Evolutionary conservation across 1,140 invertebrate species (phyloP), one percentile per base, ranked within the genome.

Genomic region (Drosophila mauritiana): DNA sequence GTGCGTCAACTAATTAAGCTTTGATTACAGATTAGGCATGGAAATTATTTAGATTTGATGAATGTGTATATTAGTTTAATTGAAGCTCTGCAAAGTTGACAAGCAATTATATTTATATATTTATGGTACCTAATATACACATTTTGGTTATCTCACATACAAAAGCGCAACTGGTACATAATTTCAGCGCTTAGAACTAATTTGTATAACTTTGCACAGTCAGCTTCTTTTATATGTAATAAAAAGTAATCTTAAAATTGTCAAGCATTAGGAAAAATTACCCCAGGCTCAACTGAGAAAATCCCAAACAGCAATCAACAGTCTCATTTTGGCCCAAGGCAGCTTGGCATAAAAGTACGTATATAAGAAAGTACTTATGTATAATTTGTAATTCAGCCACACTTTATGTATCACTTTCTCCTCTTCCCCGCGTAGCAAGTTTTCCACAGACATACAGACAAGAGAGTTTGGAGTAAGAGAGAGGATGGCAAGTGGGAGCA

Each of bases 381-480:
- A 68, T 69, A 34, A 68, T 17, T 42, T 56, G 39, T 62, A 57
- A 61, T 67, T 51, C 27, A 51, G 25, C n/a, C 25, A 51, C 48
- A 51, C 48, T 51, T 51, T 76, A 68, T 81, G 56, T 85, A 85
- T 79, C 82, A 86, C 82, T 86, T 86, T 88, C 83, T 46, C 58
- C 61, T 48, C 45, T 57, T 37, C 36, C 31, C 31, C 8, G 15
- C 7, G n/a, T 7, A 54, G 34, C 27, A 22, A 5, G 31, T 51
- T 78, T 78, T 58, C 58, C 12, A 11, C 10, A 37, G 61, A 62
- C 59, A 45, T 70, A 70, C 53, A 31, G 4, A n/a, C 12, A 55
- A 51, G 57, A 49, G 40, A 61, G 15, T 46, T 25, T 7, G 7
- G 20, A 34, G 1, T 11, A 1, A 17, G 1, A 34, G 20, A 12